Conservation (phyloP, 2,888 invertebrate genomes). For the Drosophila birchii region DNA sequence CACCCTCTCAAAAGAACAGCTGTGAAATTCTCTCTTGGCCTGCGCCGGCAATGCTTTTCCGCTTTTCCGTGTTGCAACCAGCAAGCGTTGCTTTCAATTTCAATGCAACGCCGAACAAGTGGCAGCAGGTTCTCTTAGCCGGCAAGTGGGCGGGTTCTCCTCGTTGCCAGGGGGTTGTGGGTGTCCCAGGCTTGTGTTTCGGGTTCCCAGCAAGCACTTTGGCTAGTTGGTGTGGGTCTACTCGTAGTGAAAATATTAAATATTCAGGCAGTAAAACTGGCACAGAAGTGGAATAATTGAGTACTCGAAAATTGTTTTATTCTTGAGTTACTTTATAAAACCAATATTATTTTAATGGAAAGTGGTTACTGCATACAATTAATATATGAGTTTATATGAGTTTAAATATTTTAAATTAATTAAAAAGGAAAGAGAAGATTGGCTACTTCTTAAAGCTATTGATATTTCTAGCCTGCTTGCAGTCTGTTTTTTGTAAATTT, state of each 20-base stretch:
- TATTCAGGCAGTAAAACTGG: slow-evolving; percentile 4
- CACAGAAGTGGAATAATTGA: slow-evolving; percentile 3
- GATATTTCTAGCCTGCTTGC: background rate
- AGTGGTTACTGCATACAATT: no score
- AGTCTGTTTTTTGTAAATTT: background rate
- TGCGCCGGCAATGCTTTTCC: slow-evolving; percentile 50
- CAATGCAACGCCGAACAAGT: slow-evolving; percentile 44
- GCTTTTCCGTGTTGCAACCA: slow-evolving; percentile 53
- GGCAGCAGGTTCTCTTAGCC: slow-evolving; percentile 30
- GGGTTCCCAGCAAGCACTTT: slow-evolving; percentile 53
- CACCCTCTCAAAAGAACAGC: slow-evolving; percentile 46
- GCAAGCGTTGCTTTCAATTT: slow-evolving; percentile 48
- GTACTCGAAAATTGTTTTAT: background rate
- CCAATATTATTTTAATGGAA: background rate
- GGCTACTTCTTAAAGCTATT: background rate
- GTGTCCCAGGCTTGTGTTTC: slow-evolving; percentile 32
- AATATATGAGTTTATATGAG: background rate
- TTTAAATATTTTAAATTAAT: background rate
- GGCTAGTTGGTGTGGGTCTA: slow-evolving; percentile 53
- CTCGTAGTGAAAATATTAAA: background rate
- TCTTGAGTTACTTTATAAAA: background rate
- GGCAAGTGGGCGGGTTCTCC: slow-evolving; percentile 51
- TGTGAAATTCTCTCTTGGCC: slow-evolving; percentile 44
- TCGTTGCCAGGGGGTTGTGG: slow-evolving; percentile 27
- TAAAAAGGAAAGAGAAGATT: background rate